Evolutionary conservation across 2,888 invertebrate genomes (phyloP), one percentile per base, ranked within the genome.

Genomic region (Nomada flava): DNA sequence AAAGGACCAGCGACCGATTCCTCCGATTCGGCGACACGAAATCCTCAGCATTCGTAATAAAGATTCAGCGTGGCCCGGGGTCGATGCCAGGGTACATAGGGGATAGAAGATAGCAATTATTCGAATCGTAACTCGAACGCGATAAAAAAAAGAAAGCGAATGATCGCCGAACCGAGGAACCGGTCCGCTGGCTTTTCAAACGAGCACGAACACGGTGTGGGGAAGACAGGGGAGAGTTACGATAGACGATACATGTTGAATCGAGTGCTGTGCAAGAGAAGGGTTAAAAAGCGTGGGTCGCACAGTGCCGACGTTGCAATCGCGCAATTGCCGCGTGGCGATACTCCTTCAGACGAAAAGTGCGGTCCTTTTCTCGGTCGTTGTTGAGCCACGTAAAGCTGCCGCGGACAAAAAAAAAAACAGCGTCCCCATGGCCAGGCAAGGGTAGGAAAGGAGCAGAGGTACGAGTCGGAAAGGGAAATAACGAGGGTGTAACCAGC

Each of bases 361-460:
- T 90, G 93, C 93, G 93, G 93, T 92, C 92, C 90, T 93, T 92
- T 92, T 92, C 93, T 93, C 91, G 82, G 92, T 91, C 89, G 92
- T 92, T 91, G 91, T 92, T 90, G 89, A 92, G 88, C 89, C 91
- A 87, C 87, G 87, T 75, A 71, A 91, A 84, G 88, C 79, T 82
- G 78, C 74, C 74, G 79, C 69, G 75, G 69, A 80, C 68, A 67
- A 64, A 72, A 57, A 5, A 29, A 29, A 36, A 36, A 7, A 20
- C 67, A 42, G 26, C 44, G 67, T 79, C 73, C 69, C 76, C 67
- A 67, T 53, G 73, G 70, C 76, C 53, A 20, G 69, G 10, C n/a
- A 11, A 29, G 13, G 23, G 60, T 13, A 10, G 11, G 29, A n/a
- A 4, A 15, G 64, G 57, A 55, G 62, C 36, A 69, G 52, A 42